Evolutionary conservation across 2,888 invertebrate species (phyloP).

Genomic region (Idaea aversata): DNA sequence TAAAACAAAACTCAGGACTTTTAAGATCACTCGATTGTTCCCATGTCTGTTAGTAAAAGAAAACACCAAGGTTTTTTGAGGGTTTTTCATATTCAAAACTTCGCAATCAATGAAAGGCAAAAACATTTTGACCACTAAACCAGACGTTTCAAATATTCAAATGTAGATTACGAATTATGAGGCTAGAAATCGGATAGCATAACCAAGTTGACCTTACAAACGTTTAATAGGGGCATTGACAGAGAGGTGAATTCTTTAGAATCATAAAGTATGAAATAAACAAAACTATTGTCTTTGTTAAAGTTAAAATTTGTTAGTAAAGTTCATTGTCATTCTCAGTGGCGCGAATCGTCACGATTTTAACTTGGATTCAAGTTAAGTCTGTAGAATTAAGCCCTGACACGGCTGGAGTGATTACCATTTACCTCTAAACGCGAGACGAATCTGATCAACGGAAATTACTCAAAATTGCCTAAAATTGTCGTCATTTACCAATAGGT

Average conservation of each 20-base stretch:
- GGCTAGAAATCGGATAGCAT: not conserved
- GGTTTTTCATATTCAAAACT: not conserved
- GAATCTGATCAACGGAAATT: not conserved
- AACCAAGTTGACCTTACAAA: not conserved
- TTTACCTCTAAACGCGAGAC: not conserved
- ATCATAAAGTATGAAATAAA: constrained; percentile 12
- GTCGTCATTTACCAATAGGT: not conserved
- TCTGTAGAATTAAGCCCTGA: not conserved
- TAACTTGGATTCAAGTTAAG: not conserved
- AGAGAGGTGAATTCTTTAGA: not conserved
- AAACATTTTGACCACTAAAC: not conserved
- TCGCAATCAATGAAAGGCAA: not conserved
- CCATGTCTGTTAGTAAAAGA: not conserved
- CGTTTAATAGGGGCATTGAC: not conserved
- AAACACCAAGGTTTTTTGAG: not conserved
- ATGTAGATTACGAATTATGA: not conserved
- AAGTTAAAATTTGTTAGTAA: constrained; percentile 21
- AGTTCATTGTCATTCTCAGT: constrained; percentile 37
- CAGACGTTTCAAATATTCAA: not conserved
- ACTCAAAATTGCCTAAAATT: not conserved
- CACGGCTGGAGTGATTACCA: not conserved
- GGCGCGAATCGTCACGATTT: constrained; percentile 26
- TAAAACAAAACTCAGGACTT: not conserved
- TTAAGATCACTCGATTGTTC: not conserved
- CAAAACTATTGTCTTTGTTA: constrained; percentile 21